Percentiles rank a stretch among this genome's conserved stretches.
Evolutionary conservation across 2,888 invertebrate genomes (phyloP).

Genomic region (Diarsia mendica): DNA sequence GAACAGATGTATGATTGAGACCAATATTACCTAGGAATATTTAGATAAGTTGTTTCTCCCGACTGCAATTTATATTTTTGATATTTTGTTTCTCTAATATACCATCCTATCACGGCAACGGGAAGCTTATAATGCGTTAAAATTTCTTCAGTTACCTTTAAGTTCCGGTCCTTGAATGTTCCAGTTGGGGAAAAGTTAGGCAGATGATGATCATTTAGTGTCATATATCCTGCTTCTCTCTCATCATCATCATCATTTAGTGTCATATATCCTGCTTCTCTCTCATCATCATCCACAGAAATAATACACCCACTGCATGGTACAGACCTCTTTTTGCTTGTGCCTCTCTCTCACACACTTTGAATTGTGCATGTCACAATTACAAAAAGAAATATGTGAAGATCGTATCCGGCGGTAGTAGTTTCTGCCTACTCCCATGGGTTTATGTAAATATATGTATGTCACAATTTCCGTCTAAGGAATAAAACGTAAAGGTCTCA

Average conservation of each 20-base stretch:
- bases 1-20: neutral
- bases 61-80: too few species aligned
- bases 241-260: too few species aligned
- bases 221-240: too few species aligned
- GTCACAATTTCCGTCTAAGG: neutral
- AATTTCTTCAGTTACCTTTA: neutral
- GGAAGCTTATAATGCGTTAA: neutral
- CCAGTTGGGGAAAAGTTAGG: neutral
- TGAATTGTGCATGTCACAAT: neutral
- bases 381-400: neutral
- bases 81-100: neutral
- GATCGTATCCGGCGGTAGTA: too few species aligned
- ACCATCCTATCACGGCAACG: neutral
- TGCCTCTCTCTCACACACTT: neutral
- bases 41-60: neutral
- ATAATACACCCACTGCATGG: too few species aligned
- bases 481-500: conserved; percentile 10
- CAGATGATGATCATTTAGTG: too few species aligned
- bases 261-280: too few species aligned
- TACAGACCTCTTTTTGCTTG: too few species aligned
- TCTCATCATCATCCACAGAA: too few species aligned
- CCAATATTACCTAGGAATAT: neutral
- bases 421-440: too few species aligned
- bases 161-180: too few species aligned
- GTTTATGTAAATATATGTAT: too few species aligned